phyloP scores from a whole-genome alignment of 2,113 vertebrate species.

The western clawed frog (Xenopus tropicalis) region UCB_Xtro_10.0 CM004452.2:16191001-16191500 shows the following conservation, averaged over 20 bases:
- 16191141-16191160: neutral
- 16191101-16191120: too few species aligned
- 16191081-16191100: too few species aligned
- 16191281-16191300: neutral
- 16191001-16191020: too few species aligned
- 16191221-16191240: neutral
- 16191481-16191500: too few species aligned
- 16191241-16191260: neutral
- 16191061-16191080: too few species aligned
- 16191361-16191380: neutral
- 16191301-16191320: neutral
- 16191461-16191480: too few species aligned
- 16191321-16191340: conserved; percentile 7
- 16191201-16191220: conserved; percentile 7
- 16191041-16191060: too few species aligned
- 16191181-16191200: conserved; percentile 5
- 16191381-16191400: neutral
- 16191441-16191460: too few species aligned
- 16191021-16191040: too few species aligned
- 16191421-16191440: too few species aligned
- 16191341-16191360: conserved; percentile 1
- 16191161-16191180: neutral
- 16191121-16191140: too few species aligned
- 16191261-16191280: neutral
- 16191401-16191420: too few species aligned